Conservation (phyloP, 2,797 vertebrate species). For the Sebastes vulpes region DNA sequence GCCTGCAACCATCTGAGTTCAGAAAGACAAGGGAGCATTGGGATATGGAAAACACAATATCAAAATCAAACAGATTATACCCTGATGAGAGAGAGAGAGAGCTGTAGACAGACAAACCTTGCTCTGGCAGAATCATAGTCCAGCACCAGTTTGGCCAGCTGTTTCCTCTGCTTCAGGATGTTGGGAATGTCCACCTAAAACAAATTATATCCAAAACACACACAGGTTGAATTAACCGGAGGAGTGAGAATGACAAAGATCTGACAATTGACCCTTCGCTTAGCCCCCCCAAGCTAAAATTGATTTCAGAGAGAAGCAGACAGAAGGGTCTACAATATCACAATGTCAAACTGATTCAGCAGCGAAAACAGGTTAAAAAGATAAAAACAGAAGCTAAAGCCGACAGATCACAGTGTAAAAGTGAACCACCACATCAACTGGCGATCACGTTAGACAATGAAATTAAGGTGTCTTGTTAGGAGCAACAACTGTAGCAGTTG, state of each 20-base stretch:
- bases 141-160: constrained; percentile 94
- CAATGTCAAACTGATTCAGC: no score
- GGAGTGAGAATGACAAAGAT: background rate
- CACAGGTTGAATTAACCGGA: background rate
- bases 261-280: background rate
- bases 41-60: background rate
- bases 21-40: background rate
- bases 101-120: constrained; percentile 81
- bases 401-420: no score
- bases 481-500: background rate
- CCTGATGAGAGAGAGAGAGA: background rate
- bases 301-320: no score
- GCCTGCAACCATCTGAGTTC: constrained; percentile 94
- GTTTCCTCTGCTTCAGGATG: constrained; percentile 98
- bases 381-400: no score
- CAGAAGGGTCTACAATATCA: no score
- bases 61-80: background rate
- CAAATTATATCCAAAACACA: constrained; percentile 1
- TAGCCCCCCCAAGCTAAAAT: fast-evolving
- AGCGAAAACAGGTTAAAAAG: no score
- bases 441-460: no score
- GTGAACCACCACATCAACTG: no score
- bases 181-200: constrained; percentile 95
- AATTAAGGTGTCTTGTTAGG: background rate
- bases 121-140: constrained; percentile 98